Percentiles rank a stretch among this genome's conserved stretches.
Evolutionary conservation across 2,797 vertebrate genomes (phyloP).

Genomic region (Selene dorsalis): DNA sequence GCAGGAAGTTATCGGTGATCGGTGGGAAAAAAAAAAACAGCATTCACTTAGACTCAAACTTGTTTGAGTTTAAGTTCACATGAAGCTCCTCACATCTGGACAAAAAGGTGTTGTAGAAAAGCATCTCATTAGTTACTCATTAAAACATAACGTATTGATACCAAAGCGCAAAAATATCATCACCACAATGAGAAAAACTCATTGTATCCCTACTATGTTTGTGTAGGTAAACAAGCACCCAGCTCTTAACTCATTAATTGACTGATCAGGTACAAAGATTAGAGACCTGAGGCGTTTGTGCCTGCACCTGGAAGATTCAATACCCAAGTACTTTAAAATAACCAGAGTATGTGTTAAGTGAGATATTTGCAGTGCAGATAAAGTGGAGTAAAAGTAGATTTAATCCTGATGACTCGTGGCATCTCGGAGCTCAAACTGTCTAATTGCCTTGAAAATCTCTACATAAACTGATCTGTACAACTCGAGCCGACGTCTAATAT

Average conservation of each 20-base stretch:
- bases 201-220: no score
- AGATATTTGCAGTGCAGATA: constrained; percentile 16
- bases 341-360: neutral
- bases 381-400: constrained; percentile 11
- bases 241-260: neutral
- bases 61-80: no score
- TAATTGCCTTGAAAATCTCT: constrained; percentile 10
- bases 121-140: no score
- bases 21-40: no score
- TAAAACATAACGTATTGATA: no score
- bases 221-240: neutral
- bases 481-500: constrained; percentile 29
- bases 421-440: constrained; percentile 16
- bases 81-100: no score
- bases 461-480: constrained; percentile 18
- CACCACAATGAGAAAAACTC: neutral
- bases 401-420: constrained; percentile 18
- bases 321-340: neutral
- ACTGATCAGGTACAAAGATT: neutral
- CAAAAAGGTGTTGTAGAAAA: no score
- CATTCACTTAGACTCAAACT: no score
- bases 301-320: neutral
- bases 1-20: no score
- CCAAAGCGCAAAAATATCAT: neutral
- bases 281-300: neutral